Conservation (phyloP, 2,888 invertebrate species). For the Nowickia ferox region DNA sequence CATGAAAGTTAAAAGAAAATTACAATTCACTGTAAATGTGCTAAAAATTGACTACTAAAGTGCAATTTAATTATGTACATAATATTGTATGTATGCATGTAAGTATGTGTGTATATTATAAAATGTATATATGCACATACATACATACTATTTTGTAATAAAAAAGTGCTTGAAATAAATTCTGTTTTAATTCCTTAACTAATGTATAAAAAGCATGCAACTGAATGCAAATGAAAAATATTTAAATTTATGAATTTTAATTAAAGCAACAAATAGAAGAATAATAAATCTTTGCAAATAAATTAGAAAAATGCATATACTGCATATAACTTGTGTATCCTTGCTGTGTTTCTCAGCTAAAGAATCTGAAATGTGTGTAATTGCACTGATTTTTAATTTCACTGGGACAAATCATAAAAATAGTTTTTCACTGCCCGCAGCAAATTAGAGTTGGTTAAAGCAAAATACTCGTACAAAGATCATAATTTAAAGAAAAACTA, state of each 20-base stretch:
- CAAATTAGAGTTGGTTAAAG: too few species aligned
- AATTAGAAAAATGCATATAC: neutral
- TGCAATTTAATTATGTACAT: slow-evolving; percentile 32
- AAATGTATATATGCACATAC: neutral
- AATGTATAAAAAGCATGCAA: slow-evolving; percentile 56
- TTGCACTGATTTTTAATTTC: too few species aligned
- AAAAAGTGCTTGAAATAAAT: slow-evolving; percentile 35
- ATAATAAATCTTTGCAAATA: neutral
- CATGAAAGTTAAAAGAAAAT: slow-evolving; percentile 21
- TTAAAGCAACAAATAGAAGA: neutral
- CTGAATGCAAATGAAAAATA: neutral
- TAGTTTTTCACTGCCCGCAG: too few species aligned
- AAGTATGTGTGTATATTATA: neutral
- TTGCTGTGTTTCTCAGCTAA: neutral
- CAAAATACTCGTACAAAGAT: too few species aligned
- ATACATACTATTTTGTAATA: neutral
- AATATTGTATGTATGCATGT: neutral
- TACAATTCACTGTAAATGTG: slow-evolving; percentile 41
- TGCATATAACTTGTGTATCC: neutral
- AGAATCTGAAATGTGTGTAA: neutral
- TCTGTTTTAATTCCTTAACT: slow-evolving; percentile 29
- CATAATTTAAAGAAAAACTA: too few species aligned
- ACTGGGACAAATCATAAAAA: too few species aligned
- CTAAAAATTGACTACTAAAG: slow-evolving; percentile 39
- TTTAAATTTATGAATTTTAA: slow-evolving; percentile 29